These are phyloP conservation scores for Trissonchulus sp. DNA, from an alignment of 2,888 invertebrate species.

Conservation along the genomic window DNA sequence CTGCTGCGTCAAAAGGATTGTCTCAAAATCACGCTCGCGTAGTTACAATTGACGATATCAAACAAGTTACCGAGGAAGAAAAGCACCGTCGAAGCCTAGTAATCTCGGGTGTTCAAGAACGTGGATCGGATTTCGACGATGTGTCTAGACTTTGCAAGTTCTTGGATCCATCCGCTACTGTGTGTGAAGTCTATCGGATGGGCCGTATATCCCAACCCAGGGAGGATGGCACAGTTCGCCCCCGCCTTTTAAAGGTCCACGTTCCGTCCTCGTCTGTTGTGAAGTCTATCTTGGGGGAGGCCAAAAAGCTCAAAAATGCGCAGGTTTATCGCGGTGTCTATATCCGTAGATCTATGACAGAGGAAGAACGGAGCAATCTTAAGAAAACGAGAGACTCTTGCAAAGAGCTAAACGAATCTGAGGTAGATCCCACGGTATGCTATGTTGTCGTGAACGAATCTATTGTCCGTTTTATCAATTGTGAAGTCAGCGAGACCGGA, in stretches of 20 bases:
- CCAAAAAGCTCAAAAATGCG: not conserved
- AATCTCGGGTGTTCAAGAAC: not conserved
- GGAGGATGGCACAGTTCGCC: not conserved
- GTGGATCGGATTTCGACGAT: not conserved
- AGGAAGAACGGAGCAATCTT: not conserved
- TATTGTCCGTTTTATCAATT: not conserved
- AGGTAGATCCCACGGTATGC: not conserved
- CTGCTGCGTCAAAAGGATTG: too few relatives aligned
- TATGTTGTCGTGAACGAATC: constrained; percentile 14
- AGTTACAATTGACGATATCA: too few relatives aligned
- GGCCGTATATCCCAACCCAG: constrained; percentile 1
- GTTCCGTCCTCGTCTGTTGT: not conserved
- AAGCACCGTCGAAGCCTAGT: not conserved
- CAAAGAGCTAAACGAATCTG: not conserved
- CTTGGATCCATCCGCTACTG: not conserved
- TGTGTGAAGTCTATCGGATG: constrained; percentile 12
- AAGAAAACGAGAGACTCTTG: not conserved
- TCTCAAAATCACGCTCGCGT: too few relatives aligned
- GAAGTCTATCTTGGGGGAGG: constrained; percentile 13
- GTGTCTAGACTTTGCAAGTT: not conserved
- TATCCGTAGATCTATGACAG: not conserved
- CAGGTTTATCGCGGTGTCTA: not conserved
- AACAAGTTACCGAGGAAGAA: not conserved
- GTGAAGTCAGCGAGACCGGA: not conserved
- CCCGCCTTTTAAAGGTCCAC: constrained; percentile 16